These are phyloP conservation scores for Dreissena polymorpha DNA, from an alignment of 1,140 invertebrate species.

Conservation along the genomic window DNA sequence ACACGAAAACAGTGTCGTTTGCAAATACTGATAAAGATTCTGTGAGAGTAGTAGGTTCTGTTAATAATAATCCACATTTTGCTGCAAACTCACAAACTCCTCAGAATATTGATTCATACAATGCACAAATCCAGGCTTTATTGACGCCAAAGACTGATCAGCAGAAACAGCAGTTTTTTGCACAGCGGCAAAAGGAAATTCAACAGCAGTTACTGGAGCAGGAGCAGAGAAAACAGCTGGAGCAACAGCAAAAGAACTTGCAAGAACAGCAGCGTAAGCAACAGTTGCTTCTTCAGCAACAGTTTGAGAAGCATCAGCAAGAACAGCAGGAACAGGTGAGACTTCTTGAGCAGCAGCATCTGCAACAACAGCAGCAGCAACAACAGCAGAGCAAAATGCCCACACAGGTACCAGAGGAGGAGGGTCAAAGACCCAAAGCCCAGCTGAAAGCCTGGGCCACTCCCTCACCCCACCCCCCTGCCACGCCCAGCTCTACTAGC, in stretches of 20 bases:
- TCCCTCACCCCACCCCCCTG: slow-evolving; percentile 42
- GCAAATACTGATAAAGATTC: slow-evolving; percentile 13
- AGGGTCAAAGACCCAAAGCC: slow-evolving; percentile 37
- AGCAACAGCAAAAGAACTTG: slow-evolving; percentile 11
- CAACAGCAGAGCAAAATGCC: background rate
- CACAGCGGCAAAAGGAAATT: slow-evolving; percentile 37
- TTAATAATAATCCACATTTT: background rate
- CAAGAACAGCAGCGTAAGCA: slow-evolving; percentile 7
- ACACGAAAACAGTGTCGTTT: slow-evolving; percentile 30
- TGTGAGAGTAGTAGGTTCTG: slow-evolving; percentile 14
- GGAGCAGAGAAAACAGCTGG: background rate
- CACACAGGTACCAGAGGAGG: slow-evolving; percentile 6
- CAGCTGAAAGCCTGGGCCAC: slow-evolving; percentile 52
- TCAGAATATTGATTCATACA: slow-evolving; percentile 48
- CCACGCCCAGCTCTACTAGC: slow-evolving; percentile 1
- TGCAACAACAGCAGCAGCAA: slow-evolving; percentile 16
- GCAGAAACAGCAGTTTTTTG: slow-evolving; percentile 33
- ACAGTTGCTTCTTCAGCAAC: background rate
- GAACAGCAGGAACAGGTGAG: background rate
- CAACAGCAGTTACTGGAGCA: slow-evolving; percentile 38
- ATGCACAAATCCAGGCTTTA: slow-evolving; percentile 26
- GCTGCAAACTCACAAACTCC: background rate
- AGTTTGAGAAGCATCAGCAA: slow-evolving; percentile 4
- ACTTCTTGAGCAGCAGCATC: background rate
- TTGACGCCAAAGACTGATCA: slow-evolving; percentile 18